Evolutionary conservation across 2,113 vertebrate species (phyloP).

Genomic region (Leptobrachium ailaonicum): DNA sequence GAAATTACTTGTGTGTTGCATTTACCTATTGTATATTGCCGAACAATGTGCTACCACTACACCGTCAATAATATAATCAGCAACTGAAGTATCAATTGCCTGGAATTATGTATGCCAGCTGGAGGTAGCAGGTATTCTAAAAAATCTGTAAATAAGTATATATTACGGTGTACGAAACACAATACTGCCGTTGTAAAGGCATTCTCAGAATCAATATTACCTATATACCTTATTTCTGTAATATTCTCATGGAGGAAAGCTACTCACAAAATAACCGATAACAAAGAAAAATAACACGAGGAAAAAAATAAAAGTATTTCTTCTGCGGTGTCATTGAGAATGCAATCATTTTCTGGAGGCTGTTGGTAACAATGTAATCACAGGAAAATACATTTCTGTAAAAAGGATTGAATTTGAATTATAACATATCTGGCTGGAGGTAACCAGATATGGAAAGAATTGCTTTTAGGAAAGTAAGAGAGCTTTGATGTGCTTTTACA

Average conservation of each 20-base stretch:
- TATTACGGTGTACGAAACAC: background rate
- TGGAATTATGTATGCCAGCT: too few species aligned
- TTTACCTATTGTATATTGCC: too few species aligned
- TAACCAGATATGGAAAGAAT: conserved; percentile 49
- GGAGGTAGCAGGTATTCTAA: too few species aligned
- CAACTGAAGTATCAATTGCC: too few species aligned
- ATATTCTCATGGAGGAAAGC: background rate
- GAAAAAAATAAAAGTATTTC: conserved; percentile 1
- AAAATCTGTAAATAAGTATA: background rate
- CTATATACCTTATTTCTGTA: background rate
- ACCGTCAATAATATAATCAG: too few species aligned
- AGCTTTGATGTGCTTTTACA: conserved; percentile 50
- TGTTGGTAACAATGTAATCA: conserved; percentile 42
- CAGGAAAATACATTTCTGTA: conserved; percentile 40
- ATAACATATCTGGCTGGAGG: conserved; percentile 44
- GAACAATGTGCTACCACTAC: too few species aligned
- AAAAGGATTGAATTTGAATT: conserved; percentile 55
- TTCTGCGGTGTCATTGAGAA: conserved; percentile 30
- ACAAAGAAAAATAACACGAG: conserved; percentile 4
- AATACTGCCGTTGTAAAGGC: background rate
- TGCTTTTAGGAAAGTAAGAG: conserved; percentile 47
- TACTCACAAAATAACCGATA: background rate
- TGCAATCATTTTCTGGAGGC: conserved; percentile 44
- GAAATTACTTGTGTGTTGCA: too few species aligned
- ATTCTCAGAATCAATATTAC: background rate